These are phyloP conservation scores for Boloria euphrosyne DNA, from an alignment of 2,888 invertebrate species.

Conservation along the genomic window DNA sequence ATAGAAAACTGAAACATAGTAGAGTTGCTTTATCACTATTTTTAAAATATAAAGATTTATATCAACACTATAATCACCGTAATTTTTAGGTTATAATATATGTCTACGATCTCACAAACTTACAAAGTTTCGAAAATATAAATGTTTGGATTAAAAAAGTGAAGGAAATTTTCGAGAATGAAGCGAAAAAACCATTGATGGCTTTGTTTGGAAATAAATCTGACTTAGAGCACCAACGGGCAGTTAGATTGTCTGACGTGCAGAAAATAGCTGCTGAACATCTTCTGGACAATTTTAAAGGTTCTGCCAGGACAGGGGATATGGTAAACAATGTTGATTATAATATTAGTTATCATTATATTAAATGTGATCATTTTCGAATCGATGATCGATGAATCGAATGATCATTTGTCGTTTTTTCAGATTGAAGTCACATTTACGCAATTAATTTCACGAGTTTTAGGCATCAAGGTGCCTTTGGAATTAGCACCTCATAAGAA, in stretches of 20 bases:
- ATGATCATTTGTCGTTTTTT: constrained; percentile 46
- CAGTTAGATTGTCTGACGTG: constrained; percentile 84
- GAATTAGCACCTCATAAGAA: constrained; percentile 48
- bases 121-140: constrained; percentile 89
- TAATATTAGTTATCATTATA: constrained; percentile 26
- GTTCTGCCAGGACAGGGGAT: constrained; percentile 89
- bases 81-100: constrained; percentile 86
- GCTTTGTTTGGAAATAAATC: constrained; percentile 87
- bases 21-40: too few relatives aligned
- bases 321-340: constrained; percentile 68
- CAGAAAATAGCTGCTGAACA: constrained; percentile 85
- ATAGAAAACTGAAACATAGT: too few relatives aligned
- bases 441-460: constrained; percentile 80
- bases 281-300: constrained; percentile 82
- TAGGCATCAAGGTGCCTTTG: constrained; percentile 56
- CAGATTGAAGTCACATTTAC: constrained; percentile 86
- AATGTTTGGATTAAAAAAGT: constrained; percentile 86
- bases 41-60: too few relatives aligned
- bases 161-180: constrained; percentile 64
- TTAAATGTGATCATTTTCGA: background rate
- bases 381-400: too few relatives aligned
- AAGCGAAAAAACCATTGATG: constrained; percentile 78
- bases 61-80: background rate
- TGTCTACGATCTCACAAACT: constrained; percentile 92
- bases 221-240: constrained; percentile 88